A percentile compares a stretch with the other conserved stretches of the same genome.
Conservation (phyloP, 1,140 invertebrate genomes). For the Procambarus clarkii region DNA sequence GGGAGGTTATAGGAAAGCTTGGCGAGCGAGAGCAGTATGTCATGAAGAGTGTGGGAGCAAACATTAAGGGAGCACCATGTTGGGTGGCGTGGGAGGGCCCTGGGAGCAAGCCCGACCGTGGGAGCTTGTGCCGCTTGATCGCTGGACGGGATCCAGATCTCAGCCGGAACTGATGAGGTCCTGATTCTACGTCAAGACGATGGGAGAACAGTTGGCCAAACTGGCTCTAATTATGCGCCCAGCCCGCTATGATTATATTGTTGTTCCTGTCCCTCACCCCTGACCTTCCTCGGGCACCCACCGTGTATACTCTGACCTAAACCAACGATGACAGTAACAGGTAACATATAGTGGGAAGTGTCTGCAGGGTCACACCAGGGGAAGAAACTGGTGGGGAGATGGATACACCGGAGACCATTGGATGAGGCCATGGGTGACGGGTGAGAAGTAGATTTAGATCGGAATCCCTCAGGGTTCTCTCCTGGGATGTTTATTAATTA, state of each 20-base stretch:
- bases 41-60: not conserved
- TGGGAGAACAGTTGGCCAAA: conserved; percentile 25
- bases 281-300: not conserved
- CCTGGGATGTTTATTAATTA: too few relatives aligned
- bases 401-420: too few relatives aligned
- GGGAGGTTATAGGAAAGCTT: too few relatives aligned
- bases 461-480: too few relatives aligned
- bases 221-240: not conserved
- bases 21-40: not conserved
- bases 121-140: conserved; percentile 41
- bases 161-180: conserved; percentile 38
- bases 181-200: conserved; percentile 22
- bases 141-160: conserved; percentile 45
- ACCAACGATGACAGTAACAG: too few relatives aligned
- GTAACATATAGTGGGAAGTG: too few relatives aligned
- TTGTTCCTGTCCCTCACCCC: not conserved
- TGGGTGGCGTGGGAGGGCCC: not conserved
- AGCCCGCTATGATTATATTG: not conserved
- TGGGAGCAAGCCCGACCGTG: not conserved
- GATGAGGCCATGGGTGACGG: too few relatives aligned
- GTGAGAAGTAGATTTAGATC: too few relatives aligned
- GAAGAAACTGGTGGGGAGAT: too few relatives aligned
- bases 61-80: not conserved
- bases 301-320: too few relatives aligned
- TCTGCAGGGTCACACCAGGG: too few relatives aligned